Percentiles rank a stretch among this genome's conserved stretches.
Conservation (phyloP, 1,140 invertebrate genomes). For the Drosophila fuyamai region DNA sequence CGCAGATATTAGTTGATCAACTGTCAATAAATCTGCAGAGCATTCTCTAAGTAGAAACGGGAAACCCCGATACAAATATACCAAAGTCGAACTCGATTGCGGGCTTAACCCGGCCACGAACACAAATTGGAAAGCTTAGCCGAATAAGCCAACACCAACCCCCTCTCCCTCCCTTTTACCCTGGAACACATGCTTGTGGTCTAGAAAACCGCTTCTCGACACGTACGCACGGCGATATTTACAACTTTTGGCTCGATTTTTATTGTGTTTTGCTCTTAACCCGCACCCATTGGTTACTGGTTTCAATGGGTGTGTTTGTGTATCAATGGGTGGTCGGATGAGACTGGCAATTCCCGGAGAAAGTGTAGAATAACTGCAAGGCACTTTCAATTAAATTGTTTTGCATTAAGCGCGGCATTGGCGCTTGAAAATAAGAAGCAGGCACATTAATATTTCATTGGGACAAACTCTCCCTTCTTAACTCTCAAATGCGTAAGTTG, state of each 20-base stretch:
- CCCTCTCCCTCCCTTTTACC: background rate
- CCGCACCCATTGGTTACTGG: background rate
- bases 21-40: background rate
- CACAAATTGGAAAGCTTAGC: constrained; percentile 37
- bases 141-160: constrained; percentile 9
- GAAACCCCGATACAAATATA: background rate
- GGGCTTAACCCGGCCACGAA: background rate
- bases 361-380: no score
- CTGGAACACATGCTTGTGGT: constrained; percentile 12
- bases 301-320: background rate
- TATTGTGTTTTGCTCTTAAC: constrained; percentile 31
- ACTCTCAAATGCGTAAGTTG: constrained; percentile 56
- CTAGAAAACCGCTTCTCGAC: background rate
- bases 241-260: constrained; percentile 34
- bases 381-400: constrained; percentile 32
- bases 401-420: constrained; percentile 15
- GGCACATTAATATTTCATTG: constrained; percentile 48
- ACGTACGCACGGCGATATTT: constrained; percentile 36
- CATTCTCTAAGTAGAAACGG: background rate
- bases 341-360: no score
- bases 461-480: background rate
- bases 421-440: background rate
- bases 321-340: no score
- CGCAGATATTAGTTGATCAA: background rate
- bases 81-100: constrained; percentile 3